Conservation (phyloP, 2,113 vertebrate species). For the Tupaia chinensis region DNA sequence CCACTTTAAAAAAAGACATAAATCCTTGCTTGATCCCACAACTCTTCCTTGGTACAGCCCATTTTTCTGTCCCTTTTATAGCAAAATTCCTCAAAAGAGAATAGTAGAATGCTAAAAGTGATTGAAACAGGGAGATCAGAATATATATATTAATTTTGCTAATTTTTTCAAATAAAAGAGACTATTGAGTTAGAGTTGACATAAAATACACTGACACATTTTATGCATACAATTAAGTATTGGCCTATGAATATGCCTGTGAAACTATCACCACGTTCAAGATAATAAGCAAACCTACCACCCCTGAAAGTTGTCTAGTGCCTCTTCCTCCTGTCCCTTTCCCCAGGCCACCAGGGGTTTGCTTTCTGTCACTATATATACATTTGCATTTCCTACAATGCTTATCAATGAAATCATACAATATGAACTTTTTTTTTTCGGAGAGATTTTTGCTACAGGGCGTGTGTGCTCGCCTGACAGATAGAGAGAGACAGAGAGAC, state of each 20-base stretch:
- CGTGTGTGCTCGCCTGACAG: no score
- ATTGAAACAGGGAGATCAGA: not conserved
- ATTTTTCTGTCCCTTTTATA: not conserved
- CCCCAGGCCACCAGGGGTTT: not conserved
- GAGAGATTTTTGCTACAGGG: no score
- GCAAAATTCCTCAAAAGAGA: slow-evolving; percentile 1
- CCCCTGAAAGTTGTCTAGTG: not conserved
- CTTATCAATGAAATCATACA: not conserved
- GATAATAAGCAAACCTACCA: not conserved
- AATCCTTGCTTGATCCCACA: not conserved
- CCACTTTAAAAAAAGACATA: not conserved
- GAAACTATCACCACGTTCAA: not conserved
- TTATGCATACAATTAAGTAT: not conserved
- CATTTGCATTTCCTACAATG: not conserved
- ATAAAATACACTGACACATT: not conserved
- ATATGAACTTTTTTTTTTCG: not conserved
- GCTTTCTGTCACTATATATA: not conserved
- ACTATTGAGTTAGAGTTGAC: not conserved
- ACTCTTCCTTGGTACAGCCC: not conserved
- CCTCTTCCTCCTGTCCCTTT: not conserved
- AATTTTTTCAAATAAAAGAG: not conserved
- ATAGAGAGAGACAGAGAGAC: no score
- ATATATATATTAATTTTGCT: not conserved
- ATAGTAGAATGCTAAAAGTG: not conserved
- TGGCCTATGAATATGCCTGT: not conserved